Base-by-base conservation (phyloP, 2,797 vertebrate genomes). In the Oryzias sinensis region DNA sequence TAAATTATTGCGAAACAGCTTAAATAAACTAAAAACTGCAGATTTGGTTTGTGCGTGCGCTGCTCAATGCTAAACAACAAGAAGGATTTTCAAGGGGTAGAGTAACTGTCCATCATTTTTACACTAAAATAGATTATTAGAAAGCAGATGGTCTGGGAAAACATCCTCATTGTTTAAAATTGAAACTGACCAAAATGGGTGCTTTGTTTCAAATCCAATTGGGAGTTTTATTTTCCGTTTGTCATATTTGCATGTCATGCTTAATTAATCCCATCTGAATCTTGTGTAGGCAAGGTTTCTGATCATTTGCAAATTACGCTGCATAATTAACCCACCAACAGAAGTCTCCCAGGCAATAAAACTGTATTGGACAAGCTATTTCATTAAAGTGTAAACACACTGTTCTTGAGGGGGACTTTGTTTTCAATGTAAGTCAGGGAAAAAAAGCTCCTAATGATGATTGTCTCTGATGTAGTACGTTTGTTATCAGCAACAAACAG, bases 401-500 rank as follows among this genome's bases (percentile, higher is more conserved):
- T 55, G 72, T 69, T 74, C 66, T 58, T 53, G 42, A 61, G 9
- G 50, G 40, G 70, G 59, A 70, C 66, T 49, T 68, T 56, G 29
- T 61, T 62, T 64, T 80, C 58, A 81, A 74, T 74, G 37, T 44
- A 76, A 72, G 62, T 69, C 53, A 72, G 68, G 72, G 8, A 47
- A 43, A 64, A 77, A 79, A 86, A 67, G 43, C 48, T 59, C 52
- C 17, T 81, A 80, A 88, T 84, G 70, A 74, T 62, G 48, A 51
- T 27, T 77, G 74, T 76, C 66, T 75, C 67, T 65, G 43, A 65
- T 59, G 65, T 82, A 84, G 86, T 84, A 66, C 72, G 78, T 83
- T 77, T 80, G 71, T 83, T 87, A 88, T 90, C 80, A 72, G 72
- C 65, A 65, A 80, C 80, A 88, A 85, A 82, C 62, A 76, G 50